Percentiles rank a stretch among this genome's conserved stretches.
phyloP scores from a whole-genome alignment of 2,888 invertebrate species.

The Azorinus chamasolen region DNA sequence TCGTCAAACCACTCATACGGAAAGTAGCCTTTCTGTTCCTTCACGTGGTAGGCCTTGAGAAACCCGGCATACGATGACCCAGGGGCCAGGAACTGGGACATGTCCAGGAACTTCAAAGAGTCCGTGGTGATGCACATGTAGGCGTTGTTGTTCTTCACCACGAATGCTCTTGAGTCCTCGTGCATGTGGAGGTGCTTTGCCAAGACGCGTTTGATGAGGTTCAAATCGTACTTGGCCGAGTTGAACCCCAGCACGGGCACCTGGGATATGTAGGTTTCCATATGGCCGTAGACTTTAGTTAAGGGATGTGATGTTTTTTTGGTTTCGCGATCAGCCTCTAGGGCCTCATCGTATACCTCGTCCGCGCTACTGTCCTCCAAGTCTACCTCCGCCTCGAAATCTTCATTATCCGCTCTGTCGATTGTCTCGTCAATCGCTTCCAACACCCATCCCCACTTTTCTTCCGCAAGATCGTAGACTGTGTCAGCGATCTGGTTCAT shows the following conservation, averaged over 20 bases:
- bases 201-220: background rate
- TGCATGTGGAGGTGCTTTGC: conserved; percentile 7
- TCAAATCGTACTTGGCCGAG: conserved; percentile 16
- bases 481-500: conserved; percentile 24
- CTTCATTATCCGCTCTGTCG: conserved; percentile 14
- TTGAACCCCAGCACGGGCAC: too few relatives aligned
- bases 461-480: conserved; percentile 23
- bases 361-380: background rate
- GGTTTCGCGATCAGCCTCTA: conserved; percentile 7
- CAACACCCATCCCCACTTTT: conserved; percentile 47
- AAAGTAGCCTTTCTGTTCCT: conserved; percentile 49
- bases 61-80: conserved; percentile 56
- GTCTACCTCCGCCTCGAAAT: background rate
- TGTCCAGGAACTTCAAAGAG: conserved; percentile 46
- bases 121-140: conserved; percentile 26
- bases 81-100: conserved; percentile 37
- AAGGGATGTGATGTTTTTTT: conserved; percentile 16
- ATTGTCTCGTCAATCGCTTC: conserved; percentile 24
- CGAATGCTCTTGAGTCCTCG: conserved; percentile 15
- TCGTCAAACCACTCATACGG: conserved; percentile 36
- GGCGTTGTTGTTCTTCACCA: conserved; percentile 27
- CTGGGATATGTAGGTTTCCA: too few relatives aligned
- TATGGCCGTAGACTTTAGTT: too few relatives aligned
- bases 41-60: conserved; percentile 54
- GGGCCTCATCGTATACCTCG: background rate